phyloP scores from a whole-genome alignment of 2,797 vertebrate species.

The Centropyge bicolor region DNA sequence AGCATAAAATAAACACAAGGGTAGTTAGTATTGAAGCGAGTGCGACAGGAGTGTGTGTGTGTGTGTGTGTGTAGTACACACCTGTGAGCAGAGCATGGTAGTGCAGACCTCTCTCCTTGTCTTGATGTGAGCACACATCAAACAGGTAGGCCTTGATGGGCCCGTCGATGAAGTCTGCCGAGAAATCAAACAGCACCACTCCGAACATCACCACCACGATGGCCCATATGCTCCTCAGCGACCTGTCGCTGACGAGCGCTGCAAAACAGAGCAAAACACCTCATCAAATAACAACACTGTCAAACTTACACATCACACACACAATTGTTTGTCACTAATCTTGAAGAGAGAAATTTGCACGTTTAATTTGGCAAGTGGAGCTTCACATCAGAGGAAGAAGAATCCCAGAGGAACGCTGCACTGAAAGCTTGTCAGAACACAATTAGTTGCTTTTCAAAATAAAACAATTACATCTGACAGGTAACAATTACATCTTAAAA shows the following conservation, averaged over 20 bases:
- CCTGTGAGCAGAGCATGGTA: conserved; percentile 98
- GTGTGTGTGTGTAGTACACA: conserved; percentile 67
- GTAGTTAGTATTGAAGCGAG: background rate
- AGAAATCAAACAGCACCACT: conserved; percentile 97
- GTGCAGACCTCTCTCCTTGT: conserved; percentile 96
- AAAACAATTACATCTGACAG: background rate
- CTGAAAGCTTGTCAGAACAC: background rate
- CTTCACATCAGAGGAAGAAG: fast-evolving
- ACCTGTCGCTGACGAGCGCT: conserved; percentile 85
- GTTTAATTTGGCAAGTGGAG: background rate
- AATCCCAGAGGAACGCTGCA: background rate
- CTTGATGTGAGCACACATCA: conserved; percentile 94
- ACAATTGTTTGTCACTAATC: fast-evolving
- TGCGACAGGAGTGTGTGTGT: no score
- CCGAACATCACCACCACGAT: conserved; percentile 95
- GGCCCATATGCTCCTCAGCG: conserved; percentile 85
- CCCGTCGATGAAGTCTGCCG: conserved; percentile 98
- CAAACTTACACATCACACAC: no score
- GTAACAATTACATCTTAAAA: background rate
- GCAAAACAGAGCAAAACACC: conserved; percentile 41
- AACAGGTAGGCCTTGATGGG: conserved; percentile 99
- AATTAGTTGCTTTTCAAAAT: background rate
- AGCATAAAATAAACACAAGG: background rate
- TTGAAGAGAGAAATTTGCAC: background rate
- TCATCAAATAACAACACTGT: background rate